Evolutionary conservation across 2,888 invertebrate genomes (phyloP).

Genomic region (Ferdinandea cuprea): DNA sequence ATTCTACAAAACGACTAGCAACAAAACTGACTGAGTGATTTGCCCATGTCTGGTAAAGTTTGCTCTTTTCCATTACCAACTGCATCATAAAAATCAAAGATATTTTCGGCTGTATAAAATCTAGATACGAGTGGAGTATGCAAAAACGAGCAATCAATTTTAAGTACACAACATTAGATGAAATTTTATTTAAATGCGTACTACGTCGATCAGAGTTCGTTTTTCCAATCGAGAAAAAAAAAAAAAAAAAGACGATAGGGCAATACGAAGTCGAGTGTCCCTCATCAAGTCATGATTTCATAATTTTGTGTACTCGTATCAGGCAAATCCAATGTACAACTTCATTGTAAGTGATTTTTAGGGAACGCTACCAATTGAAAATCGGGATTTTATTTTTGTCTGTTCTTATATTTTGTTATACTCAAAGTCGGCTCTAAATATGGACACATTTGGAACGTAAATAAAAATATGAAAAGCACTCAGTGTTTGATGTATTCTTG

Average conservation of each 20-base stretch:
- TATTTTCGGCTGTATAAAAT: not conserved
- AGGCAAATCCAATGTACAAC: no score
- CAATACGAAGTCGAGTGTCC: not conserved
- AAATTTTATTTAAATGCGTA: constrained; percentile 27
- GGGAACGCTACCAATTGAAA: not conserved
- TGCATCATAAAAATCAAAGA: constrained; percentile 17
- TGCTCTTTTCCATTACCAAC: not conserved
- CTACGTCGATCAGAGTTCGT: no score
- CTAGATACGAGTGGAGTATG: no score
- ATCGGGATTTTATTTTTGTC: no score
- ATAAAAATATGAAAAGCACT: constrained; percentile 36
- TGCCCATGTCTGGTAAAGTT: not conserved
- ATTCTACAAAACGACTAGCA: constrained; percentile 6
- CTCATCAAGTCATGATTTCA: constrained; percentile 46
- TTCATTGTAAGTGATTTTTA: constrained; percentile 30
- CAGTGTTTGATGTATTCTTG: constrained; percentile 19
- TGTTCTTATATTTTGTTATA: no score
- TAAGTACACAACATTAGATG: not conserved
- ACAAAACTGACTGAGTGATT: not conserved
- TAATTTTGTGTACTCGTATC: no score
- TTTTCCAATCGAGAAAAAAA: no score
- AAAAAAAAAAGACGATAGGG: no score
- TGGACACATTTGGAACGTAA: constrained; percentile 29
- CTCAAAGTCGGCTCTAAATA: no score
- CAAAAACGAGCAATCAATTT: constrained; percentile 9